A percentile compares a stretch with the other conserved stretches of the same genome.
Evolutionary conservation across 2,797 vertebrate species (phyloP).

Genomic region (Gadopsis bispinosus): DNA sequence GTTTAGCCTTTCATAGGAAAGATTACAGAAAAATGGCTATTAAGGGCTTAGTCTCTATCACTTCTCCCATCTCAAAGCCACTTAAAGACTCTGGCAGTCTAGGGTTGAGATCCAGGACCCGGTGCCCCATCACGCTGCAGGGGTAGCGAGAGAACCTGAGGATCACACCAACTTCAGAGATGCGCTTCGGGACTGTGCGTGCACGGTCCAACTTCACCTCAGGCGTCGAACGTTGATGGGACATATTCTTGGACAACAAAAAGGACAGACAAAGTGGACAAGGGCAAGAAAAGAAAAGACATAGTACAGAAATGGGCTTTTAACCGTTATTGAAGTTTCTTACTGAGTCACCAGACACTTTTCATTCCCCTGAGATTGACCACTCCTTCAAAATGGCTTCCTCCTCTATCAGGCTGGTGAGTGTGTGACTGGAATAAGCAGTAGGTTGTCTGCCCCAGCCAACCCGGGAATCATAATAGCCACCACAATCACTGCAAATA

Average conservation of each 20-base stretch:
- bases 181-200: constrained; percentile 25
- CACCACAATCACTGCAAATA: constrained; percentile 81
- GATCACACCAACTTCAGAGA: constrained; percentile 68
- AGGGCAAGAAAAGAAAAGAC: constrained; percentile 50
- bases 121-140: constrained; percentile 74
- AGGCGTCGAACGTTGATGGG: constrained; percentile 61
- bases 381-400: constrained; percentile 78
- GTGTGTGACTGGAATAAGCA: constrained; percentile 73
- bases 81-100: constrained; percentile 85
- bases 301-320: constrained; percentile 56
- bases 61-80: constrained; percentile 88
- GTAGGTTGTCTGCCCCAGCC: constrained; percentile 66
- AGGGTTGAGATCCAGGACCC: constrained; percentile 82
- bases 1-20: constrained; percentile 90
- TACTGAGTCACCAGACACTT: constrained; percentile 56
- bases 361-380: constrained; percentile 69
- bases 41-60: constrained; percentile 89
- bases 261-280: constrained; percentile 49
- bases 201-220: constrained; percentile 43
- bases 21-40: constrained; percentile 91
- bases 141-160: constrained; percentile 66
- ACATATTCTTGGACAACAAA: constrained; percentile 54
- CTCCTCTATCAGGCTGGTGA: constrained; percentile 65
- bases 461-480: constrained; percentile 83
- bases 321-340: constrained; percentile 61